Evolutionary conservation across 2,888 invertebrate species (phyloP), one percentile per base, ranked within the genome.

Genomic region (Mimumesa dahlbomi): DNA sequence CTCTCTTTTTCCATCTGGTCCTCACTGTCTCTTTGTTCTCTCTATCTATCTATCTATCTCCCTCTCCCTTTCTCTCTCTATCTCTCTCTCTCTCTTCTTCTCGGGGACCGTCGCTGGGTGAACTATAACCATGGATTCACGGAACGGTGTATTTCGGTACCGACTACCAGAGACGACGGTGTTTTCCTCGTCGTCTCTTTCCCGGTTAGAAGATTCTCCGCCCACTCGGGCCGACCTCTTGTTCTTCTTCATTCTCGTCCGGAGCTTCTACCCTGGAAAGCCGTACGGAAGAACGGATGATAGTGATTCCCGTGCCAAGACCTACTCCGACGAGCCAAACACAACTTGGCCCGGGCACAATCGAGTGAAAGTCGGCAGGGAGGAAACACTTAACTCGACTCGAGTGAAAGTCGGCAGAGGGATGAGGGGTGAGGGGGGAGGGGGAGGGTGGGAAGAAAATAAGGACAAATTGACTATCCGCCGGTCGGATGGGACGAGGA

Each of bases 281-380:
- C 18, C 18, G n/a, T n/a, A n/a, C n/a, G 38, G 5, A 45, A 50
- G 18, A 62, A 52, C 65, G 52, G 42, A 13, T 43, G 66, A 65
- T 59, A 74, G 66, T 36, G 64, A 69, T 59, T 72, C 69, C 52
- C 64, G 75, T 75, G 81, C 81, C 77, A 78, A 77, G 59, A 79
- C 54, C 58, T 40, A 69, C 75, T 73, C 66, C 11, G 29, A 43
- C 56, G 66, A 56, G 68, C 61, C 67, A 77, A 76, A 68, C 71
- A 64, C 64, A 65, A 73, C 81, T 74, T 73, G 74, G 69, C 69
- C 52, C 65, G 63, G 68, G 67, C 58, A 71, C 79, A 74, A 80
- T 75, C 75, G 67, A 62, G 77, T 75, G 79, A 79, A 75, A 77
- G 73, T 75, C 70, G 61, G 19, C 48, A 25, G 34, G 50, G 42